These are phyloP conservation scores for Ichneumoninae sp. DNA, from an alignment of 2,888 invertebrate genomes.

Conservation along the genomic window DNA sequence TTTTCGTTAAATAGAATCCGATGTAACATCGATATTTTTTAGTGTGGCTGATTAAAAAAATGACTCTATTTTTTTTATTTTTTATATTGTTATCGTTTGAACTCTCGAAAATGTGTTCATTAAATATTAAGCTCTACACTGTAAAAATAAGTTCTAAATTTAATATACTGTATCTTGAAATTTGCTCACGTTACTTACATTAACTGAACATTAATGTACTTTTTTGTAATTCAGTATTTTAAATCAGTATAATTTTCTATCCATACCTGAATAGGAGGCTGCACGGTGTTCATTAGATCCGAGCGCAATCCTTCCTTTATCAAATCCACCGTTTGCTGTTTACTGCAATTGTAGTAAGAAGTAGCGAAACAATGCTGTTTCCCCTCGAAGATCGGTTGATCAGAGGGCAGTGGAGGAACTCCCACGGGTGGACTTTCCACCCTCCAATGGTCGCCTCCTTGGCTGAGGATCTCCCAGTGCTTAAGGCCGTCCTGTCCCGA, in stretches of 20 bases:
- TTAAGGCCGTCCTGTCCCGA: constrained; percentile 83
- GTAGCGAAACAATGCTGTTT: constrained; percentile 85
- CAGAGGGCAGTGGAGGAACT: constrained; percentile 82
- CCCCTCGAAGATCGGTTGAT: constrained; percentile 83
- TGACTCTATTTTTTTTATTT: background rate
- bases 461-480: constrained; percentile 83
- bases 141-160: background rate
- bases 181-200: too few relatives aligned
- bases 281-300: constrained; percentile 84
- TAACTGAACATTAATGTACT: background rate
- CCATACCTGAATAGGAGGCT: constrained; percentile 85
- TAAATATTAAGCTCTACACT: background rate
- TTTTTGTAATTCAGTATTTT: background rate
- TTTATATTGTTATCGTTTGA: background rate
- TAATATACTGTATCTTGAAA: too few relatives aligned
- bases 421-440: constrained; percentile 85
- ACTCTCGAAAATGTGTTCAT: background rate
- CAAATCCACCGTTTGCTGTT: constrained; percentile 85
- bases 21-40: too few relatives aligned
- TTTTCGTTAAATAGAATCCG: background rate
- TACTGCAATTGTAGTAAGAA: constrained; percentile 84
- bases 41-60: background rate
- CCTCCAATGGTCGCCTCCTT: constrained; percentile 84
- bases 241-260: constrained; percentile 11
- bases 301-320: constrained; percentile 81